Conservation (phyloP, 2,888 invertebrate genomes). For the Caradrina clavipalpis region DNA sequence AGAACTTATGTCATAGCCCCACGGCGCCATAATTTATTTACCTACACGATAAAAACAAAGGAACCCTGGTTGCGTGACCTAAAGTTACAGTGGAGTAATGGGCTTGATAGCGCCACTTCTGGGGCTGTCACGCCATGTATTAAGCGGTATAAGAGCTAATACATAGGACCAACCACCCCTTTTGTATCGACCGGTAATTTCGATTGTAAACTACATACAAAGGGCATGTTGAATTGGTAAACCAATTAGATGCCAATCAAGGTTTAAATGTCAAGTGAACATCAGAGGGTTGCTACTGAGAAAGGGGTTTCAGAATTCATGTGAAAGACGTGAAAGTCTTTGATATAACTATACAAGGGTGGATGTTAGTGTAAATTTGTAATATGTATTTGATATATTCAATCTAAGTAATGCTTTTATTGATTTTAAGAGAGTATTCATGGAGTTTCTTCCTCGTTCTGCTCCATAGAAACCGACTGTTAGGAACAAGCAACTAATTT, state of each 20-base stretch:
- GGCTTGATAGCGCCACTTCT: constrained; percentile 56
- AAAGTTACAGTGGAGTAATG: constrained; percentile 53
- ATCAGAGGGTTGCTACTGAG: constrained; percentile 11
- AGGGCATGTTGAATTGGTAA: constrained; percentile 11
- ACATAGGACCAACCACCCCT: neutral
- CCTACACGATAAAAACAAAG: constrained; percentile 48
- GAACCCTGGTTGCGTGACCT: constrained; percentile 51
- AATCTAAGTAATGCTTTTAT: no score
- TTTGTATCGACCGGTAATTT: constrained; percentile 1
- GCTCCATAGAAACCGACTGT: no score
- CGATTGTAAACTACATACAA: constrained; percentile 16
- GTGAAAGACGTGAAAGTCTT: neutral
- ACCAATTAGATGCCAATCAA: constrained; percentile 28
- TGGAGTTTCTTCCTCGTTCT: no score
- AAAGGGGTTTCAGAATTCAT: neutral
- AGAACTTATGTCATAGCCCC: constrained; percentile 20
- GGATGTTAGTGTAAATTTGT: no score
- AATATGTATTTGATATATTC: no score
- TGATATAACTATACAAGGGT: no score
- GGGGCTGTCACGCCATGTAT: constrained; percentile 54
- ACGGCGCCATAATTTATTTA: constrained; percentile 31
- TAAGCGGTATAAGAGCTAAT: constrained; percentile 6
- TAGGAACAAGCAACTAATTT: no score
- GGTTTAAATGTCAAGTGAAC: constrained; percentile 22
- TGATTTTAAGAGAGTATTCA: no score